A percentile compares a stretch with the other conserved stretches of the same genome.
Evolutionary conservation across 2,888 invertebrate species (phyloP).

Genomic region (Eupithecia exiguata): DNA sequence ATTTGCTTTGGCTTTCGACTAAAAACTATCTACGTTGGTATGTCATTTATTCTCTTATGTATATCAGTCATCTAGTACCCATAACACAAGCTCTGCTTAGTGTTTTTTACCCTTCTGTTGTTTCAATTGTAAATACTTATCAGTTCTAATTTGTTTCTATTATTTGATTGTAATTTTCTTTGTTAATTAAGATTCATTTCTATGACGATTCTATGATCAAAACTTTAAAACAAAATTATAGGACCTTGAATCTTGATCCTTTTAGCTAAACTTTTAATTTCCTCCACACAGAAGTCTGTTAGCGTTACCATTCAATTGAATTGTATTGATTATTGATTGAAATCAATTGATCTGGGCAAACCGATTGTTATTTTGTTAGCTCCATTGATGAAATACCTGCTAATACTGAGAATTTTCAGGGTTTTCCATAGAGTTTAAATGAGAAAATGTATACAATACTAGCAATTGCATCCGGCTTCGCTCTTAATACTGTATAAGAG

Average conservation of each 20-base stretch:
- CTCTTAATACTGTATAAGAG: no score
- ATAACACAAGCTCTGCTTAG: no score
- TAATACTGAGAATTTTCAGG: constrained; percentile 7
- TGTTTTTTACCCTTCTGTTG: no score
- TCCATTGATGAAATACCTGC: constrained; percentile 24
- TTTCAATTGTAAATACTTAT: no score
- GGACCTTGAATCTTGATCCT: not conserved
- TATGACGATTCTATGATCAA: no score
- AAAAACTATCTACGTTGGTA: no score
- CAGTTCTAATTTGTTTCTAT: no score
- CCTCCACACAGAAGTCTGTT: constrained; percentile 2
- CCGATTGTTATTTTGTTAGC: constrained; percentile 34
- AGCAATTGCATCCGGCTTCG: not conserved
- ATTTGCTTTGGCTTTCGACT: no score
- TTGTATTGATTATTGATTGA: constrained; percentile 30
- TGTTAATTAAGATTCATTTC: no score
- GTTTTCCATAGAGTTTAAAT: not conserved
- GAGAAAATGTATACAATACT: not conserved
- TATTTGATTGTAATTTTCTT: no score
- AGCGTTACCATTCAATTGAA: constrained; percentile 33
- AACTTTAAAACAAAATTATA: not conserved
- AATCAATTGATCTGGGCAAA: constrained; percentile 32
- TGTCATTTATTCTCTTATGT: no score
- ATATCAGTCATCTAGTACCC: no score
- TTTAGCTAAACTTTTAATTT: constrained; percentile 1